A percentile compares a stretch with the other conserved stretches of the same genome.
phyloP scores from a whole-genome alignment of 2,797 vertebrate genomes.

The Gymnoscopelus braueri region DNA sequence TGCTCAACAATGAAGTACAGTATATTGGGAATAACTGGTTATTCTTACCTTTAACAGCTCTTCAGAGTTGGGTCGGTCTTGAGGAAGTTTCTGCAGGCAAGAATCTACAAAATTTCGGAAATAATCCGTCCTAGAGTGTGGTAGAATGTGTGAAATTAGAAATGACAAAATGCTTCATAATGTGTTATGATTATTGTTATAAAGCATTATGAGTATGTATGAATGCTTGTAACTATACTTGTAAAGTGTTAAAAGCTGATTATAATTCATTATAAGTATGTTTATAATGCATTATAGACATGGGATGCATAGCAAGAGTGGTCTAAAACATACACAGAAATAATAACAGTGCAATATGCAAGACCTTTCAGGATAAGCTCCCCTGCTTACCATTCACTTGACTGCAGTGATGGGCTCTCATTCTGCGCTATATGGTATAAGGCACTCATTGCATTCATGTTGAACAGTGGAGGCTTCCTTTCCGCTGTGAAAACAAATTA shows the following conservation, averaged over 20 bases:
- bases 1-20: too few species aligned
- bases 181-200: too few species aligned
- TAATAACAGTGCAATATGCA: too few species aligned
- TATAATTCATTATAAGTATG: too few species aligned
- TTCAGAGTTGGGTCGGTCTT: conserved; percentile 97
- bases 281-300: too few species aligned
- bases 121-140: conserved; percentile 92
- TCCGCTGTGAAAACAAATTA: conserved; percentile 86
- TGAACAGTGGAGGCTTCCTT: conserved; percentile 99
- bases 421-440: conserved; percentile 99
- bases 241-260: too few species aligned
- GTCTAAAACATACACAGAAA: too few species aligned
- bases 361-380: neutral
- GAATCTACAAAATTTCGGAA: conserved; percentile 99
- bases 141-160: conserved; percentile 43
- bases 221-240: too few species aligned
- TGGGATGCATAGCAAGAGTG: too few species aligned
- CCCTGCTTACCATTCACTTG: conserved; percentile 95
- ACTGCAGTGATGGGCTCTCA: conserved; percentile 96
- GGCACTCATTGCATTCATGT: conserved; percentile 99
- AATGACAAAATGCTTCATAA: too few species aligned
- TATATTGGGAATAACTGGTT: too few species aligned
- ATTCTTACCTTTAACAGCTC: conserved; percentile 93
- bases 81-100: conserved; percentile 98
- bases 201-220: too few species aligned